These are phyloP conservation scores for Chaetoderma sp. DNA, from an alignment of 2,888 invertebrate species.

Conservation along the genomic window DNA sequence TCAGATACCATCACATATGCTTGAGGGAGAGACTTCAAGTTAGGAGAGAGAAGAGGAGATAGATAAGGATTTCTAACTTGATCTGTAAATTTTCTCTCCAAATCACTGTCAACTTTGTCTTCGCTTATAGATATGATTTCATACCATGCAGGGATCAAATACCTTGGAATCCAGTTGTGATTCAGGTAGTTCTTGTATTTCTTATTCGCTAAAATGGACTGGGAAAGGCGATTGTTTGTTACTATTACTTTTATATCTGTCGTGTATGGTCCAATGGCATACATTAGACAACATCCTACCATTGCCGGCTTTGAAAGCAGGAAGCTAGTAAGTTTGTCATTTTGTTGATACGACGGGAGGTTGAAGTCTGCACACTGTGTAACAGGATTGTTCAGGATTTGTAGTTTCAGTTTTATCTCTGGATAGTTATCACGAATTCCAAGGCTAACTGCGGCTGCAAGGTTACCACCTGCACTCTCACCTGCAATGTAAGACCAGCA, in stretches of 20 bases:
- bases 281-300: background rate
- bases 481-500: conserved; percentile 3
- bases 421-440: conserved; percentile 2
- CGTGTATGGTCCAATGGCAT: background rate
- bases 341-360: background rate
- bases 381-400: background rate
- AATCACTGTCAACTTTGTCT: background rate
- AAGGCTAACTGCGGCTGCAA: conserved; percentile 8
- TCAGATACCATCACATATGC: background rate
- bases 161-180: background rate
- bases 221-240: no score
- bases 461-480: conserved; percentile 14
- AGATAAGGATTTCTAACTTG: background rate
- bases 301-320: background rate
- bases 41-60: background rate
- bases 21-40: background rate
- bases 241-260: background rate
- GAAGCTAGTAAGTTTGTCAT: background rate
- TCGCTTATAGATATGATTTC: background rate
- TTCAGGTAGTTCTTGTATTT: background rate
- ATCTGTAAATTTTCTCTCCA: background rate
- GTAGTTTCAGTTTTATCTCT: background rate
- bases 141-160: background rate
- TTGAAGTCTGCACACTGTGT: background rate
- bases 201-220: no score